A percentile compares a stretch with the other conserved stretches of the same genome.
Conservation (phyloP, 2,113 vertebrate genomes). For the Anoplopoma fimbria region DNA sequence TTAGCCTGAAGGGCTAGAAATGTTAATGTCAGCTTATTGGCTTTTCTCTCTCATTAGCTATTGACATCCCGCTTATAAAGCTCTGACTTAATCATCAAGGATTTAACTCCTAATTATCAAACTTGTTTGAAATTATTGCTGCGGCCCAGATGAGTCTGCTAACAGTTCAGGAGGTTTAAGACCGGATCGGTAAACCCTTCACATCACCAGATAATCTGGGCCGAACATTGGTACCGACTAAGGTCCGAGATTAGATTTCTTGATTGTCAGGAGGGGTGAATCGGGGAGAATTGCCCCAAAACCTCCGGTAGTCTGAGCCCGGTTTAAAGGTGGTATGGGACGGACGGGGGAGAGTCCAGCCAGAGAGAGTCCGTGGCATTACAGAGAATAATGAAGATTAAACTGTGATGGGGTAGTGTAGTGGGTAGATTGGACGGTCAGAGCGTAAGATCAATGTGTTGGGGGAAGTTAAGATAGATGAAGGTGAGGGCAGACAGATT, state of each 20-base stretch:
- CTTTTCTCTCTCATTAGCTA: neutral
- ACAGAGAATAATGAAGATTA: conserved; percentile 81
- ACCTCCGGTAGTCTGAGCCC: neutral
- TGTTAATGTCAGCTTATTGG: neutral
- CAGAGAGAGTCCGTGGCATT: conserved; percentile 49
- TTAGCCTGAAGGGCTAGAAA: neutral
- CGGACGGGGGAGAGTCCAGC: neutral
- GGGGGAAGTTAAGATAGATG: conserved; percentile 52
- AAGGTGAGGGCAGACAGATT: conserved; percentile 56
- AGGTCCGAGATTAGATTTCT: neutral
- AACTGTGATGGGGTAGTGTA: conserved; percentile 57
- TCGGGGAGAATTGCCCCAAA: neutral
- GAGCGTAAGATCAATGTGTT: conserved; percentile 58
- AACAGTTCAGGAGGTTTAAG: neutral
- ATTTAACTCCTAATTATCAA: neutral
- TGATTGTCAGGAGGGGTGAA: neutral
- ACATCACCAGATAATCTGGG: neutral
- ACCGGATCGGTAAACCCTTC: neutral
- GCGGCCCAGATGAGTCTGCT: neutral
- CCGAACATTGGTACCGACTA: neutral
- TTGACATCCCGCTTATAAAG: neutral
- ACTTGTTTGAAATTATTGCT: neutral
- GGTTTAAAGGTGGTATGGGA: conserved; percentile 1
- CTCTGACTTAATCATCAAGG: neutral
- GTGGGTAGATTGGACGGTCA: conserved; percentile 67